Evolutionary conservation across 2,888 invertebrate species (phyloP).

Genomic region (Andrena flavipes): DNA sequence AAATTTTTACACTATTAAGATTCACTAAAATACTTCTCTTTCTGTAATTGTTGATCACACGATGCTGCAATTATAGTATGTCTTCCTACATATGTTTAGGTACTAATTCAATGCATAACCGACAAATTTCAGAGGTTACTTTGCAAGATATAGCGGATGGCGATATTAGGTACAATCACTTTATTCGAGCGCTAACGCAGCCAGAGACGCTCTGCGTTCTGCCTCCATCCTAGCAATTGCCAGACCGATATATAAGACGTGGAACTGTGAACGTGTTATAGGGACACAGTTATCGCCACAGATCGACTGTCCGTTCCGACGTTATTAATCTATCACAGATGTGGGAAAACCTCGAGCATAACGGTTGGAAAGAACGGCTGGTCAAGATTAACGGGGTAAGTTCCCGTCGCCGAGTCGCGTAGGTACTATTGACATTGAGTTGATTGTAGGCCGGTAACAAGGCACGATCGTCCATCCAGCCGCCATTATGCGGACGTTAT

Average conservation of each 20-base stretch:
- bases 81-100: no score
- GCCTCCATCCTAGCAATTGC: no score
- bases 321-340: slow-evolving; percentile 23
- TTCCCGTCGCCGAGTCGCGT: slow-evolving; percentile 9
- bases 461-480: slow-evolving; percentile 57
- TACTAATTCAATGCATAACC: no score
- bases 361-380: slow-evolving; percentile 17
- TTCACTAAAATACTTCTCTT: no score
- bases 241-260: no score
- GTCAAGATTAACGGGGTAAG: slow-evolving; percentile 34
- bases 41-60: no score
- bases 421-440: slow-evolving; percentile 48
- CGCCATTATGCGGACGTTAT: slow-evolving; percentile 63
- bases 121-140: no score
- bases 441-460: slow-evolving; percentile 60
- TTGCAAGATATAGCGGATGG: no score
- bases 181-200: neutral
- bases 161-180: no score
- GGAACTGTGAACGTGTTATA: neutral
- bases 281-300: slow-evolving; percentile 25
- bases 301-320: slow-evolving; percentile 9
- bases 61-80: no score
- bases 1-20: no score
- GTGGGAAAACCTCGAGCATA: neutral
- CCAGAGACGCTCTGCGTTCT: no score